Conservation (phyloP, 2,797 vertebrate species). For the Typhlichthys eigenmanni region DNA sequence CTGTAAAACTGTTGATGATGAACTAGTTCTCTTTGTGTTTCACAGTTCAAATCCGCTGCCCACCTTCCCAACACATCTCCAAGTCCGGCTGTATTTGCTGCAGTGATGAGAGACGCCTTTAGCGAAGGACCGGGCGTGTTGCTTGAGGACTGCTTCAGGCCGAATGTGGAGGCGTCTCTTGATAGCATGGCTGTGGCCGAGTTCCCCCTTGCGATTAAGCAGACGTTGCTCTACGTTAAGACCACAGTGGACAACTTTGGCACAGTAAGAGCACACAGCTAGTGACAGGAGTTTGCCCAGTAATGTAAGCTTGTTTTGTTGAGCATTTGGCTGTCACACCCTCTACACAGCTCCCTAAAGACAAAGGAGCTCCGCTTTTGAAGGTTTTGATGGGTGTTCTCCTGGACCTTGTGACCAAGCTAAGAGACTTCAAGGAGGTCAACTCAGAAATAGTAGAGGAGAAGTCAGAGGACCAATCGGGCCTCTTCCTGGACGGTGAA, state of each 20-base stretch:
- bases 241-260: conserved; percentile 82
- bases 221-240: conserved; percentile 87
- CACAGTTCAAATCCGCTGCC: conserved; percentile 71
- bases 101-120: conserved; percentile 77
- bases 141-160: conserved; percentile 62
- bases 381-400: conserved; percentile 78
- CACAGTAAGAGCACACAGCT: conserved; percentile 72
- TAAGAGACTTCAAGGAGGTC: conserved; percentile 58
- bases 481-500: conserved; percentile 81
- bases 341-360: conserved; percentile 65
- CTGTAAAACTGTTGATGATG: too few relatives aligned
- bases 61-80: background rate
- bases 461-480: conserved; percentile 50
- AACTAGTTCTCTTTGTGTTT: conserved; percentile 6
- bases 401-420: conserved; percentile 67
- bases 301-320: background rate
- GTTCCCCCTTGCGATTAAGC: conserved; percentile 76
- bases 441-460: conserved; percentile 38
- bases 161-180: conserved; percentile 62
- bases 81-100: conserved; percentile 59
- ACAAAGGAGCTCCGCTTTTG: conserved; percentile 56
- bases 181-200: conserved; percentile 55
- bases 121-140: conserved; percentile 61
- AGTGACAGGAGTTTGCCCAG: background rate
- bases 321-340: background rate